A percentile compares a stretch with the other conserved stretches of the same genome.
Conservation (phyloP, 1,140 invertebrate species). For the Parapsyche elsis region DNA sequence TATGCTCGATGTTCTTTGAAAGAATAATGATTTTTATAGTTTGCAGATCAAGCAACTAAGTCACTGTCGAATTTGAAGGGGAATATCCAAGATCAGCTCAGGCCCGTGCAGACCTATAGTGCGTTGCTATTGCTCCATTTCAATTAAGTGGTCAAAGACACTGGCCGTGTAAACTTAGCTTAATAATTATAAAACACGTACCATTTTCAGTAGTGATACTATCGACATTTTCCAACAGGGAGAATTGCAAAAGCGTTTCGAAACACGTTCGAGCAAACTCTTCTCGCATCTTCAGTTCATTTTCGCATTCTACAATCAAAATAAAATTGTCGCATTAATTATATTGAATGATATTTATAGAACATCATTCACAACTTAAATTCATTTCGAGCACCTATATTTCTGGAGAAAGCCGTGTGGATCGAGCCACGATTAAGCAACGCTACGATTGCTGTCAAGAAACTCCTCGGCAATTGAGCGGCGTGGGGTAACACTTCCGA, state of each 20-base stretch:
- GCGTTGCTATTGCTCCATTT: too few species aligned
- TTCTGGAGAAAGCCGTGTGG: slow-evolving; percentile 82
- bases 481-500: slow-evolving; percentile 89
- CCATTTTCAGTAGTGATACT: slow-evolving; percentile 53
- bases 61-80: too few species aligned
- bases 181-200: slow-evolving; percentile 28
- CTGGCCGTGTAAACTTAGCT: too few species aligned
- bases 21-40: too few species aligned
- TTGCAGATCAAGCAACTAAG: too few species aligned
- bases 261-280: slow-evolving; percentile 97
- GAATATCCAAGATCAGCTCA: too few species aligned
- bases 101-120: too few species aligned
- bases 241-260: slow-evolving; percentile 95
- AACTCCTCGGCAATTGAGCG: slow-evolving; percentile 82
- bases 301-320: slow-evolving; percentile 78
- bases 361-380: too few species aligned
- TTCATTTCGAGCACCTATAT: slow-evolving; percentile 64
- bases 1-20: too few species aligned
- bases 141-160: too few species aligned
- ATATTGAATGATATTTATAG: neutral
- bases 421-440: slow-evolving; percentile 94
- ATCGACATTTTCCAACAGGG: slow-evolving; percentile 75
- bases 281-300: slow-evolving; percentile 86
- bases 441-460: slow-evolving; percentile 87
- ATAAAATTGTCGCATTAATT: too few species aligned